Evolutionary conservation across 2,888 invertebrate species (phyloP), one percentile per base, ranked within the genome.

Genomic region (Yponomeuta plumbellus): DNA sequence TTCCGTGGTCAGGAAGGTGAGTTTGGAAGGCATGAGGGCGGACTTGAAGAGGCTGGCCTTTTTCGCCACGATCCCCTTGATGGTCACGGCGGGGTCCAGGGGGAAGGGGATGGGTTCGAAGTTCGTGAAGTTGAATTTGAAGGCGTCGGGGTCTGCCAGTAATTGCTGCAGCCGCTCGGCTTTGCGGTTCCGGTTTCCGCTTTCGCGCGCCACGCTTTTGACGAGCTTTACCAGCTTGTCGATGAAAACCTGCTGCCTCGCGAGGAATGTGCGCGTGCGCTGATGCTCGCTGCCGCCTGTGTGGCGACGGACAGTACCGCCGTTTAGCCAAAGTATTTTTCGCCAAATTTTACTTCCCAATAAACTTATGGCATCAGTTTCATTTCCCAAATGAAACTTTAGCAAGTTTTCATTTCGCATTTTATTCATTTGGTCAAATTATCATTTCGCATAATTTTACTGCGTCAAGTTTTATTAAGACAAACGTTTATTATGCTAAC

Each of bases 31-130:
- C 97, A 98, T 99, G 67, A 98, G 90, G 0, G 98, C 97, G 44
- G 98, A 99, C 84, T 99, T 99, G 88, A 99, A 99, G 0, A 99
- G 92, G 62, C 95, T 95, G 0, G 98, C 98, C 75, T 97, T 97
- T 74, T 97, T 95, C 0, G 98, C 94, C 65, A 97, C 92, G 59
- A 99, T 97, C 65, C 97, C 97, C 79, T 95, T 95, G 69, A 99
- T 97, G 66, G 93, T 94, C 26, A 98, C 94, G 73, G 94, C 96
- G 0, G 99, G 99, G 90, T 99, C 99, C 13, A 99, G 84, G 0
- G 99, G 99, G 76, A 99, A 96, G 0, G 98, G 97, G 79, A 99
- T 94, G 0, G 97, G 95, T 72, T 98, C 98, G 83, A 98, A 97
- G 82, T 94, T 95, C 0, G 95, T 93, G 85, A 98, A 98, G 88